Base-by-base conservation (phyloP, 1,140 invertebrate genomes). In the Mya arenaria region DNA sequence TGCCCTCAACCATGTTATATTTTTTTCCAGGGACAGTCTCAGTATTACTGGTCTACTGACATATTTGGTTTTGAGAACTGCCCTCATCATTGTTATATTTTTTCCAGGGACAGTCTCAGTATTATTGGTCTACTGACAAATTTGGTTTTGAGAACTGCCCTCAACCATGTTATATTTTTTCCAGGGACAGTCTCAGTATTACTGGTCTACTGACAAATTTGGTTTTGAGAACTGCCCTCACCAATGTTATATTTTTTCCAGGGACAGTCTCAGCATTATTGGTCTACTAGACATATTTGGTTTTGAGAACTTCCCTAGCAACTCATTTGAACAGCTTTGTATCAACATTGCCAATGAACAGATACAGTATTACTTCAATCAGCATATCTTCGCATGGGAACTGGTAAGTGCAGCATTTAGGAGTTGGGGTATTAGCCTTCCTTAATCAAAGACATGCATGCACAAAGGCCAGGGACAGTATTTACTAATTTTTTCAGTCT, bases 301-400 rank as follows among this genome's bases (percentile, higher is more conserved):
- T n/a, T 97, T 97, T 92, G 96, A 97, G 92, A 96, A 97, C 92
- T 96, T 97, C 88, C 93, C 94, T 0, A 94, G 93, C 37, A 97
- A 97, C 90, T 97, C 96, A 0, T 97, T 97, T 92, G 97, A 97
- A 91, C 96, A 97, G 89, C 94, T 97, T 84, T 98, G 97, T 92
- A 98, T 99, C 74, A 99, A 99, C 93, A 98, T 98, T 92, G 97
- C 97, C 6, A 99, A 98, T 92, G 97, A 99, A 93, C 97, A 98
- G 93, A 94, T 99, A 48, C 98, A 99, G 93, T 97, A 98, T 91
- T 99, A 99, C 92, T 99, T 99, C 93, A 99, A 99, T 94, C 97
- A 98, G 88, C 96, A 97, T 89, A 96, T 97, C 60, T 97, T 97
- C 87, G 90, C 89, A 19, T 92, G 90, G 90, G 91, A 92, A 83